Conservation (phyloP, 2,797 vertebrate species). For the Podarcis siculus region DNA sequence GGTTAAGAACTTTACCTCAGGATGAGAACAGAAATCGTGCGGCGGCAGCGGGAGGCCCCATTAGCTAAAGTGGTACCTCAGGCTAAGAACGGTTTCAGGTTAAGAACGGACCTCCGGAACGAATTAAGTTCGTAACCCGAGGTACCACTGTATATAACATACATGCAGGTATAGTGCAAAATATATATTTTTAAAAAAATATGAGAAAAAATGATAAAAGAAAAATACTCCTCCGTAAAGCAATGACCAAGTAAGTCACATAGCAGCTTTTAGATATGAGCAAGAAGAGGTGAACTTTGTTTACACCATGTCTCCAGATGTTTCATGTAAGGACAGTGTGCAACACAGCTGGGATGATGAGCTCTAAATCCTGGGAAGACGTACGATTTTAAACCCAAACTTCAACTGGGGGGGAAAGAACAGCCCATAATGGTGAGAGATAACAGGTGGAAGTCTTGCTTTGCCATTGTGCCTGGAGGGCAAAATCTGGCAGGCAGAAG, state of each 20-base stretch:
- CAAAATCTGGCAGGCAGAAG: slow-evolving; percentile 73
- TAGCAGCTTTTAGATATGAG: slow-evolving; percentile 78
- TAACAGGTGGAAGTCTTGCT: slow-evolving; percentile 75
- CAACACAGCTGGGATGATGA: slow-evolving; percentile 75
- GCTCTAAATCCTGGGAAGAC: slow-evolving; percentile 77
- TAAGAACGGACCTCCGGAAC: too few relatives aligned
- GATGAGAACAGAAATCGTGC: too few relatives aligned
- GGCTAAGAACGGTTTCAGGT: too few relatives aligned
- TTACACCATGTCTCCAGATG: slow-evolving; percentile 80
- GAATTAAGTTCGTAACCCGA: too few relatives aligned
- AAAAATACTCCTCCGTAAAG: slow-evolving; percentile 77
- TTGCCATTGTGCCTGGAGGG: slow-evolving; percentile 65
- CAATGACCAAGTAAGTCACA: slow-evolving; percentile 78
- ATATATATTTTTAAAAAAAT: too few relatives aligned
- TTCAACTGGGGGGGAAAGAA: slow-evolving; percentile 63
- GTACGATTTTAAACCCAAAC: slow-evolving; percentile 71
- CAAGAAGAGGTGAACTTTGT: slow-evolving; percentile 78
- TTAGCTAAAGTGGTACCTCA: too few relatives aligned
- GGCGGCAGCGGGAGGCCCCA: too few relatives aligned
- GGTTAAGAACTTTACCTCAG: too few relatives aligned
- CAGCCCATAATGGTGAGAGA: slow-evolving; percentile 65
- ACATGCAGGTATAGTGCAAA: too few relatives aligned
- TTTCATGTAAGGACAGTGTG: slow-evolving; percentile 75
- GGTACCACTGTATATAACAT: too few relatives aligned
- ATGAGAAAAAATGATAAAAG: slow-evolving; percentile 34